phyloP scores from a whole-genome alignment of 2,888 invertebrate species.

The Lordiphosa andalusiaca region DNA sequence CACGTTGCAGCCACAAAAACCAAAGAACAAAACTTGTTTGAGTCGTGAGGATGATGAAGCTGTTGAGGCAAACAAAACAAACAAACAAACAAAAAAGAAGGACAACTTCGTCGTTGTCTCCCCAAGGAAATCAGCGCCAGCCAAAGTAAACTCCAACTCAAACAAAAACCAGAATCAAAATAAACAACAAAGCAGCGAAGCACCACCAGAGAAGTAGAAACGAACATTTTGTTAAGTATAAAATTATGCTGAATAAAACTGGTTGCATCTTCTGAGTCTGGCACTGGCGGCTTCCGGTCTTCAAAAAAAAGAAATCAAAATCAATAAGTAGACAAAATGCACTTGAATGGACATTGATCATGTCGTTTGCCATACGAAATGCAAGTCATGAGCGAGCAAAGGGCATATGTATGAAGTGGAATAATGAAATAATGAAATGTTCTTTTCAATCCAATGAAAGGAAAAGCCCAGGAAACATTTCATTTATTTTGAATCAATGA shows the following conservation, averaged over 20 bases:
- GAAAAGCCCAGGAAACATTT: not conserved
- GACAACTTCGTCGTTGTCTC: conserved; percentile 33
- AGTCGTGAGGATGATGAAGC: conserved; percentile 44
- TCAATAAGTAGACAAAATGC: conserved; percentile 14
- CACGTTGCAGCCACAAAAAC: conserved; percentile 28
- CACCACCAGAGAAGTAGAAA: conserved; percentile 19
- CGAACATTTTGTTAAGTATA: not conserved
- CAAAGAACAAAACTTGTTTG: conserved; percentile 52
- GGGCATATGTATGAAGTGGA: too few relatives aligned
- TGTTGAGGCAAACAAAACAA: conserved; percentile 24
- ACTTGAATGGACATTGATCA: conserved; percentile 61
- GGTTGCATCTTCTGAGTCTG: conserved; percentile 48
- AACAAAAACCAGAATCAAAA: conserved; percentile 58
- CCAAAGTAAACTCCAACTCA: conserved; percentile 46
- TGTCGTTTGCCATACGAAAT: conserved; percentile 15
- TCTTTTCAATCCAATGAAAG: too few relatives aligned
- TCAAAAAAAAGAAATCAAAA: conserved; percentile 59
- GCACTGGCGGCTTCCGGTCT: conserved; percentile 67
- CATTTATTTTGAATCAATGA: not conserved
- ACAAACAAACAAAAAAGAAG: conserved; percentile 11
- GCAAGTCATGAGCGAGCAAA: conserved; percentile 34
- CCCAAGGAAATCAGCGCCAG: conserved; percentile 61
- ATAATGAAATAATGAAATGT: conserved; percentile 3
- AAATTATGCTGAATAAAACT: conserved; percentile 30
- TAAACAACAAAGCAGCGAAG: conserved; percentile 43